phyloP scores from a whole-genome alignment of 2,888 invertebrate genomes.

The Tetragonisca angustula region DNA sequence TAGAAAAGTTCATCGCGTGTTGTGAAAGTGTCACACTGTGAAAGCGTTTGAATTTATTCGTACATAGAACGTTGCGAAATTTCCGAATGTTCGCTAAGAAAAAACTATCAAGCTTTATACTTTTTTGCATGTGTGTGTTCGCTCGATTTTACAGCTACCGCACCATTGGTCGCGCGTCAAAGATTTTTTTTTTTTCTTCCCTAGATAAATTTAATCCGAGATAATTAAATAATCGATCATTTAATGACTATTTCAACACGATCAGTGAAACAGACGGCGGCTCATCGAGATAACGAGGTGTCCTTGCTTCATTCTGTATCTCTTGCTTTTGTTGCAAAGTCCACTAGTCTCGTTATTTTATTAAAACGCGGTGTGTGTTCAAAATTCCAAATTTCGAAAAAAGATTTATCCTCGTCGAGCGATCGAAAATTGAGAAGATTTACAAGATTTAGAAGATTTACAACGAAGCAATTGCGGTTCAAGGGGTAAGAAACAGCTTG shows the following conservation, averaged over 20 bases:
- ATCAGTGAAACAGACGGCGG: background rate
- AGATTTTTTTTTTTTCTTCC: background rate
- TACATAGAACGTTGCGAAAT: too few species aligned
- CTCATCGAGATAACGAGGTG: conserved; percentile 11
- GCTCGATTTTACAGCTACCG: too few species aligned
- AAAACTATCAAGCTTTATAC: too few species aligned
- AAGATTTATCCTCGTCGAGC: background rate
- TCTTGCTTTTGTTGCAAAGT: background rate
- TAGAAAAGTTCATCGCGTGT: background rate
- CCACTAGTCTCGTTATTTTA: background rate
- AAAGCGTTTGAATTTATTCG: too few species aligned
- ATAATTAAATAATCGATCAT: conserved; percentile 34
- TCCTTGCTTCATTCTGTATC: background rate
- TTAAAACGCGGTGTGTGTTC: background rate
- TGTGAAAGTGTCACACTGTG: too few species aligned
- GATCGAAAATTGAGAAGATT: too few species aligned
- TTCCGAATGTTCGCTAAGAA: too few species aligned
- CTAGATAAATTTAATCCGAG: background rate
- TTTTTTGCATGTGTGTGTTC: too few species aligned
- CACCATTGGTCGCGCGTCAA: too few species aligned
- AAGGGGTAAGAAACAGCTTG: too few species aligned
- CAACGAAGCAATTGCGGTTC: too few species aligned
- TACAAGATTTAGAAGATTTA: background rate
- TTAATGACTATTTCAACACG: conserved; percentile 16
- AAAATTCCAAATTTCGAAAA: background rate